These are phyloP conservation scores for Okamejei kenojei DNA, from an alignment of 2,797 vertebrate species.

Conservation along the genomic window DNA sequence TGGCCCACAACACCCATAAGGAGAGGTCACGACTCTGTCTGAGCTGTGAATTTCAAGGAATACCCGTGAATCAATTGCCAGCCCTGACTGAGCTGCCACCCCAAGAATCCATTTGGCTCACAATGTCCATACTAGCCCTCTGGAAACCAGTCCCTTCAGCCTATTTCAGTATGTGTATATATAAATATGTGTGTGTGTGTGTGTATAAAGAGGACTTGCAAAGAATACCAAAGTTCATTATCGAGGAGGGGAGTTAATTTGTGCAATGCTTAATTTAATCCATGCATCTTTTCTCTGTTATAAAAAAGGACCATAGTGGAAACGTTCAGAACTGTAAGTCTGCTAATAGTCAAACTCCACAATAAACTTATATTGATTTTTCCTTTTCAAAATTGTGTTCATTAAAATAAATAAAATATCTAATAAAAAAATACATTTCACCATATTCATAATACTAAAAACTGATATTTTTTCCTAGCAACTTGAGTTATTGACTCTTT, in stretches of 20 bases:
- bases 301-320: not conserved
- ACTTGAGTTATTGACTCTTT: not conserved
- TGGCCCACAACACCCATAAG: too few relatives aligned
- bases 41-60: too few relatives aligned
- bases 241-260: not conserved
- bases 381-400: not conserved
- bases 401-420: constrained; percentile 7
- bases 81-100: too few relatives aligned
- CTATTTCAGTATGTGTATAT: too few relatives aligned
- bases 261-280: not conserved
- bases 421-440: constrained; percentile 11
- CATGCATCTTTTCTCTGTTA: not conserved
- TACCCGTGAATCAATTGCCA: too few relatives aligned
- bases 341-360: not conserved
- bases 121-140: too few relatives aligned
- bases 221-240: not conserved
- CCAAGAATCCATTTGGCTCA: too few relatives aligned
- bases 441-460: not conserved
- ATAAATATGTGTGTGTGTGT: too few relatives aligned
- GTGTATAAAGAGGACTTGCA: not conserved
- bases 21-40: too few relatives aligned
- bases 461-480: not conserved
- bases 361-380: constrained; percentile 22
- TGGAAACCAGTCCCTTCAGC: too few relatives aligned
- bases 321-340: not conserved